Evolutionary conservation across 2,113 vertebrate species (phyloP).

Genomic region (Hyla sarda): DNA sequence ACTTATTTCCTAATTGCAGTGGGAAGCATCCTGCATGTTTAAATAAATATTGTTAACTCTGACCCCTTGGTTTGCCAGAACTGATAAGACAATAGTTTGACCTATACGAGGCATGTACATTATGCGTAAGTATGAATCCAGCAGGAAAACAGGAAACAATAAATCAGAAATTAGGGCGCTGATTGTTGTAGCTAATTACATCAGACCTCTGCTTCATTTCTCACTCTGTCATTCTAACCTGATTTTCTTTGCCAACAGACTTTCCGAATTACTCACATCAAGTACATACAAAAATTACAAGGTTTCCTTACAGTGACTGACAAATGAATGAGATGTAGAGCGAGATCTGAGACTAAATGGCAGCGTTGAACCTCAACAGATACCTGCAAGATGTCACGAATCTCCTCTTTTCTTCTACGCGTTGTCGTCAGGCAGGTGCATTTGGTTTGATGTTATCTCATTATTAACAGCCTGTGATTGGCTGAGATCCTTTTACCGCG

Average conservation of each 20-base stretch:
- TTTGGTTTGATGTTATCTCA: conserved; percentile 71
- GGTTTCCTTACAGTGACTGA: conserved; percentile 79
- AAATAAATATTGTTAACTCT: conserved; percentile 90
- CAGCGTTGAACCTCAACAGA: conserved; percentile 84
- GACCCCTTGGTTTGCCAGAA: conserved; percentile 77
- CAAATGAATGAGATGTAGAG: conserved; percentile 79
- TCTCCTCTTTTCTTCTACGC: conserved; percentile 67
- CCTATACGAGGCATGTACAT: conserved; percentile 81
- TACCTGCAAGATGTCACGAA: conserved; percentile 85
- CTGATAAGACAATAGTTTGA: conserved; percentile 84
- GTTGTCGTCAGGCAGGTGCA: conserved; percentile 72
- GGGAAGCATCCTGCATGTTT: conserved; percentile 87
- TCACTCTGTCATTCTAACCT: conserved; percentile 86
- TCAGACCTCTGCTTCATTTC: conserved; percentile 88
- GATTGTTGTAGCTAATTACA: conserved; percentile 92
- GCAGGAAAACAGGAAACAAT: conserved; percentile 92
- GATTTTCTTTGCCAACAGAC: conserved; percentile 85
- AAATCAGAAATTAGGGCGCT: conserved; percentile 91
- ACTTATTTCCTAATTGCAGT: conserved; percentile 86
- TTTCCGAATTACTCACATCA: conserved; percentile 84
- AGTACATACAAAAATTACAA: conserved; percentile 80
- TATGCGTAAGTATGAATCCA: conserved; percentile 76
- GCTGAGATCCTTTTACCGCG: neutral
- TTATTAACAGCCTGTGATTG: conserved; percentile 51
- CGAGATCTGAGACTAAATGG: conserved; percentile 77